Evolutionary conservation across 2,888 invertebrate genomes (phyloP).

Genomic region (Pterostichus niger): DNA sequence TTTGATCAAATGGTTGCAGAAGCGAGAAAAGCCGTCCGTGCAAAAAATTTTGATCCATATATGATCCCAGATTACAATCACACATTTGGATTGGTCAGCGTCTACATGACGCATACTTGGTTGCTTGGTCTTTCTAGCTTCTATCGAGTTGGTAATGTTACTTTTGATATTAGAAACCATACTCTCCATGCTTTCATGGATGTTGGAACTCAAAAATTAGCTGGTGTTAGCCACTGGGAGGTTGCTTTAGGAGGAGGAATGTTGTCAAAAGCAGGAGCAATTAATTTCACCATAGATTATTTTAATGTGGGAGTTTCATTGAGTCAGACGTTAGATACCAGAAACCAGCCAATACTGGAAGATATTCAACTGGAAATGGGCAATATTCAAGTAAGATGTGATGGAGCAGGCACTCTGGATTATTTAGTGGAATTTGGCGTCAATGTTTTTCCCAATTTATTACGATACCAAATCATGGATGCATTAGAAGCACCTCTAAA

Average conservation of each 20-base stretch:
- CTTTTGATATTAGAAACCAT: constrained; percentile 85
- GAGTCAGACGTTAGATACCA: constrained; percentile 88
- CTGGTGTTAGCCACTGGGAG: constrained; percentile 90
- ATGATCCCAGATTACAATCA: constrained; percentile 86
- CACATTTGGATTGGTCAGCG: constrained; percentile 84
- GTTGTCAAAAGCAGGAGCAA: constrained; percentile 84
- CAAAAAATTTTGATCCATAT: constrained; percentile 87
- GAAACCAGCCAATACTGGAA: constrained; percentile 85
- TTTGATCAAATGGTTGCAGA: constrained; percentile 90
- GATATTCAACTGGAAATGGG: constrained; percentile 89
- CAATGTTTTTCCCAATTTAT: constrained; percentile 90
- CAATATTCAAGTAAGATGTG: constrained; percentile 90
- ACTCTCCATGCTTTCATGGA: constrained; percentile 84
- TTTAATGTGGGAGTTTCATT: constrained; percentile 83
- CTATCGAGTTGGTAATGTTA: constrained; percentile 86
- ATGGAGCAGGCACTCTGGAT: constrained; percentile 93
- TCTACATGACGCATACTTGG: constrained; percentile 87
- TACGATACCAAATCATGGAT: constrained; percentile 93
- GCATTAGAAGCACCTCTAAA: constrained; percentile 89
- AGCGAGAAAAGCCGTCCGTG: constrained; percentile 84
- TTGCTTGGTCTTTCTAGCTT: constrained; percentile 89
- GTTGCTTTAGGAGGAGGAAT: constrained; percentile 84
- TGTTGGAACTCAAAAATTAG: constrained; percentile 88
- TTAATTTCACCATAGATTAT: constrained; percentile 89
- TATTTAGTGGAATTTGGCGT: constrained; percentile 89